Percentiles rank a stretch among this genome's conserved stretches.
Evolutionary conservation across 2,888 invertebrate genomes (phyloP).

Genomic region (Geophilus truncorum): DNA sequence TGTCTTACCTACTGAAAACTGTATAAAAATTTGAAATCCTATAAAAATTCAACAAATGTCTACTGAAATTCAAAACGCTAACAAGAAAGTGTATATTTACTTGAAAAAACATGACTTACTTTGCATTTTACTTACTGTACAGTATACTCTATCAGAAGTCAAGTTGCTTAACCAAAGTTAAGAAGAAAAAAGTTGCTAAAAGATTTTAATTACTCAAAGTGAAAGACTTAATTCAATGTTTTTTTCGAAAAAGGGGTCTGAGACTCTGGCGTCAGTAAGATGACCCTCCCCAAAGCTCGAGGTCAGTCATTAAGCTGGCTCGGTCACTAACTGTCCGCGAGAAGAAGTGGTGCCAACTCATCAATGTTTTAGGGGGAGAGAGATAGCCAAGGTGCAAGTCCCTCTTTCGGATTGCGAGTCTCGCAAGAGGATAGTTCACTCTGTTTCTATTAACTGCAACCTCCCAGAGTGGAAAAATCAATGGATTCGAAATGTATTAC

Average conservation of each 20-base stretch:
- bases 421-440: background rate
- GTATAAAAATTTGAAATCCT: no score
- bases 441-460: constrained; percentile 10
- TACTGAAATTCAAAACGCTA: no score
- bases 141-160: no score
- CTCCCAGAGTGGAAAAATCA: background rate
- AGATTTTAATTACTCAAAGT: background rate
- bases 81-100: no score
- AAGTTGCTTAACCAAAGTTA: no score
- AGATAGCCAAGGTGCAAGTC: background rate
- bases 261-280: background rate
- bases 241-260: background rate
- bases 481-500: constrained; percentile 10
- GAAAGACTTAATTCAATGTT: background rate
- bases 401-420: background rate
- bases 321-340: background rate
- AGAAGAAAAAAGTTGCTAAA: no score
- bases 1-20: no score
- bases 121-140: no score
- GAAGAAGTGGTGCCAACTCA: background rate
- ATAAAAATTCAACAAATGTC: background rate
- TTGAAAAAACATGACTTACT: no score
- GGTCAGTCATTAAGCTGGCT: background rate
- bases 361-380: background rate
- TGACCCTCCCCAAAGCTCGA: background rate